Evolutionary conservation across 1,140 invertebrate genomes (phyloP).

Genomic region (Plutomurus gul): DNA sequence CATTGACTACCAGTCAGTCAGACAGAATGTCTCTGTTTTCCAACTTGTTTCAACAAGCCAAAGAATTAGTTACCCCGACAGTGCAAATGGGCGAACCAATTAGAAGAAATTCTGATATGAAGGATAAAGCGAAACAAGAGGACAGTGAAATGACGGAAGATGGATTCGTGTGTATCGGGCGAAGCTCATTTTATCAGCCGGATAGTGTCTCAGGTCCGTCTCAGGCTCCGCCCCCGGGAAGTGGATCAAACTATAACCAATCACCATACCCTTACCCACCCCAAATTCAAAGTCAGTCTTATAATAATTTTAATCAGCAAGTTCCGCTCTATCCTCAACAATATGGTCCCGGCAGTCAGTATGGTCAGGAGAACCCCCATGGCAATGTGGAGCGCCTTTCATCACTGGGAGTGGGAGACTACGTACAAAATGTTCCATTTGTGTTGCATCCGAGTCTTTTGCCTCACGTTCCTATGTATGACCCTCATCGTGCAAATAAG

Average conservation of each 20-base stretch:
- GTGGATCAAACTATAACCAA: background rate
- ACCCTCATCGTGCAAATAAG: background rate
- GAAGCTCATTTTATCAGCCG: constrained; percentile 42
- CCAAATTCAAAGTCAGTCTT: background rate
- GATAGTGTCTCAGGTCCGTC: background rate
- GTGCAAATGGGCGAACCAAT: constrained; percentile 4
- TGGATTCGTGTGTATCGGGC: constrained; percentile 42
- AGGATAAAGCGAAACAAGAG: background rate
- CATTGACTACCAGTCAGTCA: background rate
- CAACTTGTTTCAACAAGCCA: background rate
- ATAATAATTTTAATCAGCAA: background rate
- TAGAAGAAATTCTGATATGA: background rate
- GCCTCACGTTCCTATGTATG: background rate
- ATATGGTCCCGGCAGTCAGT: background rate
- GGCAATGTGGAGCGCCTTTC: background rate
- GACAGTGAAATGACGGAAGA: constrained; percentile 42
- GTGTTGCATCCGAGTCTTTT: constrained; percentile 28
- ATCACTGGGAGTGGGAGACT: background rate
- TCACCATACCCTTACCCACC: background rate
- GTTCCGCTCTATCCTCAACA: background rate
- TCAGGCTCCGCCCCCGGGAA: background rate
- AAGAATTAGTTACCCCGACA: background rate
- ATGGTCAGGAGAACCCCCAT: background rate
- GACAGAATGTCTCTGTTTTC: background rate
- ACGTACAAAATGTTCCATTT: constrained; percentile 21